These are phyloP conservation scores for Agrilus mali DNA, from an alignment of 2,888 invertebrate genomes.

Conservation along the genomic window DNA sequence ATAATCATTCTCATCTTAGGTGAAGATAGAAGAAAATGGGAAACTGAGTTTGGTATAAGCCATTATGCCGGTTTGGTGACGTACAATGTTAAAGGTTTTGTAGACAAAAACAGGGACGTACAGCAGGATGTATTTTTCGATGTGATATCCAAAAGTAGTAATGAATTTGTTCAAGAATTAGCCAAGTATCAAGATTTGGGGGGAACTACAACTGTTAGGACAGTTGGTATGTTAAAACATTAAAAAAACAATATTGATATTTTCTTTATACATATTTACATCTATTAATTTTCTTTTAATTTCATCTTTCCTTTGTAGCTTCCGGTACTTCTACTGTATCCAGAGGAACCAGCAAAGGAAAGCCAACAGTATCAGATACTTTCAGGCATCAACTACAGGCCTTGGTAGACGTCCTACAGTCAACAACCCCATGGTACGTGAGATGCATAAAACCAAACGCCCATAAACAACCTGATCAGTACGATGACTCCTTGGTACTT, in stretches of 20 bases:
- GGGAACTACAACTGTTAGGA: conserved; percentile 11
- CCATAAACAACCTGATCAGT: conserved; percentile 67
- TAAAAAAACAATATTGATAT: not conserved
- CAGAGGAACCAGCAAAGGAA: conserved; percentile 76
- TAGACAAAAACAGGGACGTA: conserved; percentile 85
- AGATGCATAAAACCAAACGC: conserved; percentile 88
- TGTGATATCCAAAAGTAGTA: conserved; percentile 70
- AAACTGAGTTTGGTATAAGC: conserved; percentile 76
- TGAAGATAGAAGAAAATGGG: conserved; percentile 76
- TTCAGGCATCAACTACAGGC: conserved; percentile 80
- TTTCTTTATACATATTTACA: not conserved
- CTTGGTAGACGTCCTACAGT: conserved; percentile 78
- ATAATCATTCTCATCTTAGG: conserved; percentile 26
- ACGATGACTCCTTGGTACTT: conserved; percentile 66
- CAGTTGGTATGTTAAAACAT: conserved; percentile 9
- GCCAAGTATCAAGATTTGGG: conserved; percentile 49
- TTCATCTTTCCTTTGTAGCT: conserved; percentile 8
- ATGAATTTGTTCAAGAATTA: conserved; percentile 69
- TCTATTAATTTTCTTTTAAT: not conserved
- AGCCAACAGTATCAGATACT: conserved; percentile 81
- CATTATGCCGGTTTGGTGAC: conserved; percentile 87
- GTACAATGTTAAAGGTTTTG: conserved; percentile 70
- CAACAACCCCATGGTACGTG: conserved; percentile 85
- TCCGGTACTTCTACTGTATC: conserved; percentile 47
- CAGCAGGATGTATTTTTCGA: conserved; percentile 90